Percentiles rank a stretch among this genome's conserved stretches.
Evolutionary conservation across 2,797 vertebrate genomes (phyloP).

Genomic region (Enoplosus armatus): DNA sequence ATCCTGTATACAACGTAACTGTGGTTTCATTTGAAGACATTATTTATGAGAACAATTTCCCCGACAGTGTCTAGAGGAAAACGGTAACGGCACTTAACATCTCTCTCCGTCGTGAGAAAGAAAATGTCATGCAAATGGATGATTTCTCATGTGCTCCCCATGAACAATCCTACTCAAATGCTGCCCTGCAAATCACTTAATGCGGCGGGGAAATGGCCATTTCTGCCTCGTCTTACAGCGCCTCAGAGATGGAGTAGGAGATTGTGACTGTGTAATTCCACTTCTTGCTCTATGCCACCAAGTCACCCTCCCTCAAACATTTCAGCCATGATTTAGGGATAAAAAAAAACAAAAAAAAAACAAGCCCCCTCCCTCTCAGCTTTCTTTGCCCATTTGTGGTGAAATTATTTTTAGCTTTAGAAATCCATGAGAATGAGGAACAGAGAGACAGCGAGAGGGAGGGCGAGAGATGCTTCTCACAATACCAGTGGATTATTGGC

Average conservation of each 20-base stretch:
- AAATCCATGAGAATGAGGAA: conserved; percentile 62
- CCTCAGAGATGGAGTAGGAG: conserved; percentile 74
- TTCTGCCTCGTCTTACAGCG: conserved; percentile 67
- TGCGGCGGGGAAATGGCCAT: conserved; percentile 69
- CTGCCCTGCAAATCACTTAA: conserved; percentile 79
- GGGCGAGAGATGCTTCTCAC: conserved; percentile 49
- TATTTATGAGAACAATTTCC: conserved; percentile 67
- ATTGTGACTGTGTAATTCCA: conserved; percentile 81
- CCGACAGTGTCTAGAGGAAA: conserved; percentile 54
- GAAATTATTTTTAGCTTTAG: conserved; percentile 82
- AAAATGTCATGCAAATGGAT: conserved; percentile 74
- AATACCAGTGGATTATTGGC: conserved; percentile 78
- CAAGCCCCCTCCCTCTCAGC: conserved; percentile 12
- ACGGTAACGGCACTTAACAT: conserved; percentile 55
- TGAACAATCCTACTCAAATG: conserved; percentile 68
- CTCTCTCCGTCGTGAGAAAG: conserved; percentile 49
- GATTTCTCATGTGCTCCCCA: conserved; percentile 64
- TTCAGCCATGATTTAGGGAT: conserved; percentile 75
- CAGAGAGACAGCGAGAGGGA: conserved; percentile 35
- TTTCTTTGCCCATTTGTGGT: conserved; percentile 68
- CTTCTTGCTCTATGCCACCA: conserved; percentile 66
- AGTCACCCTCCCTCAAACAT: conserved; percentile 70
- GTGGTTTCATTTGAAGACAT: conserved; percentile 63
- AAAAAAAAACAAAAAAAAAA: conserved; percentile 34
- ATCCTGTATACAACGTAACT: conserved; percentile 28